Conservation (phyloP, 2,113 vertebrate species). For the Lophotis ruficrista region DNA sequence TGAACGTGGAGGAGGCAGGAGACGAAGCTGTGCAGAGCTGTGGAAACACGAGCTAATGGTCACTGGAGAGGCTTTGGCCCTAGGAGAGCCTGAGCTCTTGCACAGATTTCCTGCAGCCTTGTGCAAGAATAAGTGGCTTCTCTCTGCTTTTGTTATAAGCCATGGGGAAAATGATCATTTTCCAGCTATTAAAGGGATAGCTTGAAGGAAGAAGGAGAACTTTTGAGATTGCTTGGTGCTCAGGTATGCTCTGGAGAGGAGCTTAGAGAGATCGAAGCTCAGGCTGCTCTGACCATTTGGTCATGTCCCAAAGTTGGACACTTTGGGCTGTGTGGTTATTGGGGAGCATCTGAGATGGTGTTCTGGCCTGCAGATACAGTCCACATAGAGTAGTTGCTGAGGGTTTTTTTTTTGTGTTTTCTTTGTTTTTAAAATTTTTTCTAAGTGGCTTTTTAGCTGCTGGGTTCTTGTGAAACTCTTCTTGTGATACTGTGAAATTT, state of each 20-base stretch:
- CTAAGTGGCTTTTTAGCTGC: neutral
- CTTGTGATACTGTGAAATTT: neutral
- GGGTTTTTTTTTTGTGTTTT: rapidly evolving
- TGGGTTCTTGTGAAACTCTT: neutral
- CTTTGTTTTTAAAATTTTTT: neutral
- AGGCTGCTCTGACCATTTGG: rapidly evolving
- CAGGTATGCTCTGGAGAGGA: neutral
- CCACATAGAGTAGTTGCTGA: rapidly evolving
- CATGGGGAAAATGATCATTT: rapidly evolving
- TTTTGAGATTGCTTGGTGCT: neutral
- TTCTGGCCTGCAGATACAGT: neutral
- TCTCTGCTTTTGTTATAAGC: neutral
- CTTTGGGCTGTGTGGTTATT: rapidly evolving
- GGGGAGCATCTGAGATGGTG: neutral
- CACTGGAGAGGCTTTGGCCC: neutral
- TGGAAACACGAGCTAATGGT: rapidly evolving
- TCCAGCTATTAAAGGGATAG: neutral
- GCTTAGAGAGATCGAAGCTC: neutral
- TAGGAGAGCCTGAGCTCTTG: neutral
- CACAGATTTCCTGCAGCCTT: neutral
- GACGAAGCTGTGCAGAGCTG: neutral
- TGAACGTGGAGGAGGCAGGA: neutral
- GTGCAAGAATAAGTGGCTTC: neutral
- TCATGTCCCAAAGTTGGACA: rapidly evolving
- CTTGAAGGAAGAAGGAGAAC: neutral